Evolutionary conservation across 2,797 vertebrate genomes (phyloP).

Genomic region (Clarias platycephalus): DNA sequence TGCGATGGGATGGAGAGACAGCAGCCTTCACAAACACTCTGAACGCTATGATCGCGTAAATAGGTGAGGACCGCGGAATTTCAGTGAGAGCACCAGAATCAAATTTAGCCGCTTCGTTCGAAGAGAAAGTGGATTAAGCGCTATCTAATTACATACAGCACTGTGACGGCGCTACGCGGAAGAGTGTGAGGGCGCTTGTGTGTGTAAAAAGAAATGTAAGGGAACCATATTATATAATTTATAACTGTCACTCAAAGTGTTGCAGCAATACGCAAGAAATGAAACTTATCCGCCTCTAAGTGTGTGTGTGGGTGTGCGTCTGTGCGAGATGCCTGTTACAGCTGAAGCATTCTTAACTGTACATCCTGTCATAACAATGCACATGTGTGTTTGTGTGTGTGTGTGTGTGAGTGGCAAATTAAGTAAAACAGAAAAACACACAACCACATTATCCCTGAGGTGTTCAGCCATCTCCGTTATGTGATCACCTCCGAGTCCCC

Average conservation of each 20-base stretch:
- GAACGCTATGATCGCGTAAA: slow-evolving; percentile 61
- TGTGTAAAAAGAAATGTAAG: slow-evolving; percentile 20
- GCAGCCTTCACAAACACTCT: slow-evolving; percentile 49
- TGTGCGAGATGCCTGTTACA: not conserved
- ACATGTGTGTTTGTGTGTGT: not conserved
- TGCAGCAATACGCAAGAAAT: not conserved
- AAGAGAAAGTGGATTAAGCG: slow-evolving; percentile 70
- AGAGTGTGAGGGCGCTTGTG: not conserved
- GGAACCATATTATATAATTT: not conserved
- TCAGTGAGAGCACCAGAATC: slow-evolving; percentile 71
- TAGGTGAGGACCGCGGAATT: slow-evolving; percentile 61
- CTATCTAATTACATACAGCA: slow-evolving; percentile 75
- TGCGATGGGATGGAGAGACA: not conserved
- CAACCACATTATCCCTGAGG: not conserved
- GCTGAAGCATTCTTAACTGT: not conserved
- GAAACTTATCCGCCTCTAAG: not conserved
- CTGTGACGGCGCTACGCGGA: slow-evolving; percentile 65
- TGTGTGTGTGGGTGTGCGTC: not conserved
- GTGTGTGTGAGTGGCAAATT: not conserved
- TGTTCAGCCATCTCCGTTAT: not conserved
- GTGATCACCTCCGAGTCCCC: slow-evolving; percentile 26
- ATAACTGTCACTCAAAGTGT: slow-evolving; percentile 7
- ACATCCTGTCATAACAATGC: not conserved
- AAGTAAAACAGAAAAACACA: not conserved
- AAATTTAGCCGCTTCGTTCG: slow-evolving; percentile 74